These are phyloP conservation scores for Anser cygnoides DNA, from an alignment of 2,113 vertebrate genomes.

Conservation along the genomic window DNA sequence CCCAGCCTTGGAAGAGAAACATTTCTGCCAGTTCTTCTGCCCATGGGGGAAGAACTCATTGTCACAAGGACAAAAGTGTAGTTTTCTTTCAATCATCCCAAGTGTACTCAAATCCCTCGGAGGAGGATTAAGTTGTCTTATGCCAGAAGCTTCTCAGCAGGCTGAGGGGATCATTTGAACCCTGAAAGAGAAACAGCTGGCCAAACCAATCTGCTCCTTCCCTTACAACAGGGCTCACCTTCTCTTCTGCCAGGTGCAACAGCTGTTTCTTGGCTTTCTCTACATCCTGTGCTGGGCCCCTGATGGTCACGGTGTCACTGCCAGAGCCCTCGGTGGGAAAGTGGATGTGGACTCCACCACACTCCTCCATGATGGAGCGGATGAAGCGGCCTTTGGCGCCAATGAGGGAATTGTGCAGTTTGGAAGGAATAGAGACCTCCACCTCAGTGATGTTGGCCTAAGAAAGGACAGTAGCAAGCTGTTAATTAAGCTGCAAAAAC, in stretches of 20 bases:
- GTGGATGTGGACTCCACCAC: conserved; percentile 97
- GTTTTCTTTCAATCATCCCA: neutral
- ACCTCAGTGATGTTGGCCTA: conserved; percentile 96
- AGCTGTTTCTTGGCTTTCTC: conserved; percentile 96
- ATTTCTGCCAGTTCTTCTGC: neutral
- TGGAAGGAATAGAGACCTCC: conserved; percentile 95
- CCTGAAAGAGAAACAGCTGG: neutral
- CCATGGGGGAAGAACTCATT: neutral
- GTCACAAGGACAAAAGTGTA: neutral
- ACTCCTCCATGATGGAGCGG: conserved; percentile 98
- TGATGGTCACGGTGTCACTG: conserved; percentile 94
- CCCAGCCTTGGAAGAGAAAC: neutral
- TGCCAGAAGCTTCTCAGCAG: neutral
- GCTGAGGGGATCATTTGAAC: neutral
- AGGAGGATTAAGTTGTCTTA: neutral
- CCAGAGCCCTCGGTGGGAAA: conserved; percentile 97
- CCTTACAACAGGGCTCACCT: conserved; percentile 76
- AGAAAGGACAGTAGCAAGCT: neutral
- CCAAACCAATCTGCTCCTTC: neutral
- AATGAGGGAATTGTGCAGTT: conserved; percentile 96
- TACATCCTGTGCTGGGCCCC: conserved; percentile 93
- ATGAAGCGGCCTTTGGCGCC: conserved; percentile 97
- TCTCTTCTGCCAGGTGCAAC: conserved; percentile 96
- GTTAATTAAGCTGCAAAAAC: neutral
- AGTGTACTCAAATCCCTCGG: neutral